phyloP scores from a whole-genome alignment of 2,888 invertebrate genomes.

The Sepiola atlantica region DNA sequence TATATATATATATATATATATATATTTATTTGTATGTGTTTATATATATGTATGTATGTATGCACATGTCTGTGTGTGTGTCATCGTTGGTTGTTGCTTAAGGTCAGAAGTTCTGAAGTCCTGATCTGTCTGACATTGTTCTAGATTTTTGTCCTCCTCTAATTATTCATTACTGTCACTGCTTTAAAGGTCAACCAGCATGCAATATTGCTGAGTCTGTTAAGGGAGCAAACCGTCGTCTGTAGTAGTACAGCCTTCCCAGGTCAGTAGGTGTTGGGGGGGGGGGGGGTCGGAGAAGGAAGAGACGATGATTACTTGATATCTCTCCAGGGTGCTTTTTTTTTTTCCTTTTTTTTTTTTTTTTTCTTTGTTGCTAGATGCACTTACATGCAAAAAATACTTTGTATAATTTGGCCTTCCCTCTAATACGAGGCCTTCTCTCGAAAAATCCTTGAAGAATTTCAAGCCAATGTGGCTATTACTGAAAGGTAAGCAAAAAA shows the following conservation, averaged over 20 bases:
- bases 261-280: not conserved
- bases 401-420: not conserved
- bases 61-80: not conserved
- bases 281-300: not conserved
- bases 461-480: not conserved
- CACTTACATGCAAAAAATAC: not conserved
- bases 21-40: not conserved
- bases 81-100: constrained; percentile 15
- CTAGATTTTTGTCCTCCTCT: constrained; percentile 23
- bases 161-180: constrained; percentile 44
- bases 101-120: constrained; percentile 37
- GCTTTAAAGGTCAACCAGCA: constrained; percentile 39
- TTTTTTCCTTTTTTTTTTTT: not conserved
- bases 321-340: not conserved
- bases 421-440: not conserved
- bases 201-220: constrained; percentile 40
- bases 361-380: not conserved
- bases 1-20: too few relatives aligned
- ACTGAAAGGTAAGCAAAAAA: not conserved
- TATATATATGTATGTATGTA: not conserved
- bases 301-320: not conserved
- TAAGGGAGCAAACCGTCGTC: not conserved
- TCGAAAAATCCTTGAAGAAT: not conserved
- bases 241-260: not conserved
- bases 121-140: constrained; percentile 43